Evolutionary conservation across 2,888 invertebrate genomes (phyloP), one percentile per base, ranked within the genome.

Genomic region (Theodoxus fluviatilis): DNA sequence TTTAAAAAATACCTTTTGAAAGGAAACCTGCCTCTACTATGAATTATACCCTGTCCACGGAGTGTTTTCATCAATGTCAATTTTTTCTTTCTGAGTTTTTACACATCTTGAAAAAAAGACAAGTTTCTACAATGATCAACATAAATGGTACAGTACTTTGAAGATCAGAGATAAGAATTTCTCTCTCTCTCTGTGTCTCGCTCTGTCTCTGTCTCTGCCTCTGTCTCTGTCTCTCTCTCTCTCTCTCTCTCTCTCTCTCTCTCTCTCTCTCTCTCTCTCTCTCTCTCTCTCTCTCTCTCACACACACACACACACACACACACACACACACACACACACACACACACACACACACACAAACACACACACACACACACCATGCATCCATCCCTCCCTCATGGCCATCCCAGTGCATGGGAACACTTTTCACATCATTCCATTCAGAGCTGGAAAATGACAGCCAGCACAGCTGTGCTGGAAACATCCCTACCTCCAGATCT

Each of bases 401-500:
- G n/a, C n/a, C n/a, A n/a, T n/a, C n/a, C n/a, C n/a, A n/a, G n/a
- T n/a, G n/a, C 43, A 43, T 12, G 9, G 15, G 15, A 43, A 43
- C 43, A 12, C 15, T 43, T 15, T 43, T 12, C 7, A 43, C 15
- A 43, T 15, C 9, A 7, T 43, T 22, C 2, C 2, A 57, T 55
- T 25, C 18, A n/a, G 66, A 43, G 7, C 3, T 28, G 31, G n/a
- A 1, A 67, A 15, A 22, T 12, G 2, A 61, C 33, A 61, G 31
- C 57, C 57, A 9, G 22, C 25, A 57, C 3, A 31, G 25, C 59
- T 4, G 35, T 9, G 35, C n/a, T 59, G n/a, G 2, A 33, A 1
- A 37, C 15, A 0, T 63, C 31, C 83, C 92, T 75, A 90, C 89
- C 91, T 89, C 91, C 92, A 92, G 69, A 92, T 90, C 85, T 98